phyloP scores from a whole-genome alignment of 1,140 invertebrate species.

The Caenorhabditis inopinata region DNA sequence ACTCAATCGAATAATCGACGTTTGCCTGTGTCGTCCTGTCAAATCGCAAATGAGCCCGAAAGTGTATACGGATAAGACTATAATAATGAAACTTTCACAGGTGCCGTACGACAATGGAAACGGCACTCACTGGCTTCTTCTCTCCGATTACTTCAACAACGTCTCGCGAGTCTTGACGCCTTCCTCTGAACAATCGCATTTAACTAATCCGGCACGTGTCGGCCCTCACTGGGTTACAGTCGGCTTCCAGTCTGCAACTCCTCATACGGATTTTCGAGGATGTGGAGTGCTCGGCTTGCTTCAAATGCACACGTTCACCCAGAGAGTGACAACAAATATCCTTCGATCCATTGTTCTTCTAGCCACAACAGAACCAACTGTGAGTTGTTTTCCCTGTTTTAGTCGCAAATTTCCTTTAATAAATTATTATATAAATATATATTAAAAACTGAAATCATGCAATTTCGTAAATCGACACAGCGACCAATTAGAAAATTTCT shows the following conservation, averaged over 20 bases:
- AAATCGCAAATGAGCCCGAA: neutral
- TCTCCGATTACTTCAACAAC: slow-evolving; percentile 20
- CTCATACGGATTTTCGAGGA: neutral
- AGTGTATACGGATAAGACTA: neutral
- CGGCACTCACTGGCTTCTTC: slow-evolving; percentile 1
- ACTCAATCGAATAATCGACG: neutral
- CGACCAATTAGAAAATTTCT: too few relatives aligned
- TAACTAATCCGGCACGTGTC: neutral
- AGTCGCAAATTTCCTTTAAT: too few relatives aligned
- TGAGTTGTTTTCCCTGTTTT: too few relatives aligned
- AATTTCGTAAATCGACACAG: too few relatives aligned
- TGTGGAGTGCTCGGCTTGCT: neutral
- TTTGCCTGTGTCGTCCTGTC: neutral
- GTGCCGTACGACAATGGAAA: neutral
- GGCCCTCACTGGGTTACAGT: slow-evolving; percentile 12
- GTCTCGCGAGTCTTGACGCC: neutral
- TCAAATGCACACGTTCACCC: slow-evolving; percentile 6
- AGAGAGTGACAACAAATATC: neutral
- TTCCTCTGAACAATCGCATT: neutral
- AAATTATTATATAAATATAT: too few relatives aligned
- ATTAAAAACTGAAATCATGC: too few relatives aligned
- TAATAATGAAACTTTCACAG: neutral
- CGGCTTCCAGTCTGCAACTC: slow-evolving; percentile 12
- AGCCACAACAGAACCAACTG: neutral
- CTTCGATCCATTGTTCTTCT: neutral